Base-by-base conservation (phyloP, 2,797 vertebrate genomes). In the Chelmon rostratus region DNA sequence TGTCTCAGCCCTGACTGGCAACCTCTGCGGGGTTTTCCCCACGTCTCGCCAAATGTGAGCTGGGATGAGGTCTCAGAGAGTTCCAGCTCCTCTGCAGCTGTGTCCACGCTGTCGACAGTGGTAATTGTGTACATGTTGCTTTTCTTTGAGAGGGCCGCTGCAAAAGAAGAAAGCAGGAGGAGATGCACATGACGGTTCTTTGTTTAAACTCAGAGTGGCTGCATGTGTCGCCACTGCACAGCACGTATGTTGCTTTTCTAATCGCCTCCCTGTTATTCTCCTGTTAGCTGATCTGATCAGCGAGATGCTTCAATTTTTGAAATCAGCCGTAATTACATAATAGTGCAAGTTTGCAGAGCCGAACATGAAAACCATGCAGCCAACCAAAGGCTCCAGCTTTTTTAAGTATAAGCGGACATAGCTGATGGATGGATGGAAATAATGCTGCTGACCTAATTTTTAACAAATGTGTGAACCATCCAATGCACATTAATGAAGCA, bases 371-470 rank as follows among this genome's bases (percentile, higher is more conserved):
- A 9, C 21, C 16, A 10, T 46, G 16, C 8, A 28, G 11, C 15
- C 2, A 18, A 3, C 7, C 9, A 5, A n/a, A n/a, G 6, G 18
- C 59, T 46, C 7, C 53, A 37, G 50, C 74, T 44, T 15, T 25
- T 5, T 25, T 67, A 15, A 57, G 4, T 21, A 52, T 15, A 21
- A 28, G 23, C 37, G 23, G n/a, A 54, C 25, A 63, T 16, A 37
- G 58, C 56, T 85, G 68, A 76, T 65, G 47, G 56, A 83, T 49
- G 76, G 61, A 42, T 54, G 72, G 72, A 79, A 76, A 73, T 66
- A 56, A 79, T 13, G 10, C 64, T 18, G 16, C 31, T 64, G 57
- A 78, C 52, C 58, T 73, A 23, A 66, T 66, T 69, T 74, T 28
- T 56, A 72, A 79, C 72, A 69, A 72, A 78, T 52, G 19, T 23